A percentile compares a stretch with the other conserved stretches of the same genome.
phyloP scores from a whole-genome alignment of 2,797 vertebrate genomes.

The Sebastes taczanowskii region DNA sequence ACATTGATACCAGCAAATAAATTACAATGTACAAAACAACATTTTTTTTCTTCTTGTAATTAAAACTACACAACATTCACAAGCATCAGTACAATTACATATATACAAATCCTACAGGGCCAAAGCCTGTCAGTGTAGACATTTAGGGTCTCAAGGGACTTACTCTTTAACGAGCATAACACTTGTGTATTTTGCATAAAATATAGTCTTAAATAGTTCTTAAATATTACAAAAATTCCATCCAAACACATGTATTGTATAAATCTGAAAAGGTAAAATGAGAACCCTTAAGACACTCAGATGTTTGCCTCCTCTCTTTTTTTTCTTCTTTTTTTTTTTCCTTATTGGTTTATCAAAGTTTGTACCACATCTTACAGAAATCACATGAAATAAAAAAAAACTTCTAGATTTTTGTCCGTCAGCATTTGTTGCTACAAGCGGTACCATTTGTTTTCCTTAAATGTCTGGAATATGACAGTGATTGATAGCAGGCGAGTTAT shows the following conservation, averaged over 20 bases:
- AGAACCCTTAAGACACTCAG: conserved; percentile 69
- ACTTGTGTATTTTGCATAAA: conserved; percentile 85
- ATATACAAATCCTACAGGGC: conserved; percentile 89
- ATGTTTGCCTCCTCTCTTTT: conserved; percentile 34
- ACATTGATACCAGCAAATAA: conserved; percentile 93
- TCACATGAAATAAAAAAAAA: conserved; percentile 6
- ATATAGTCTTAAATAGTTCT: conserved; percentile 88
- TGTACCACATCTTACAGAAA: conserved; percentile 54
- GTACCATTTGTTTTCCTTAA: conserved; percentile 40
- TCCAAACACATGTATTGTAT: conserved; percentile 79
- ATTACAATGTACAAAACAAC: conserved; percentile 98
- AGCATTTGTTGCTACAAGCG: conserved; percentile 24
- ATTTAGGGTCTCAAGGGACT: conserved; percentile 92
- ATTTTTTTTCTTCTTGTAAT: conserved; percentile 80
- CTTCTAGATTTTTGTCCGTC: background rate
- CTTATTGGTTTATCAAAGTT: conserved; percentile 45
- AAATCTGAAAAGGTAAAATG: conserved; percentile 77
- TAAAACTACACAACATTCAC: conserved; percentile 94
- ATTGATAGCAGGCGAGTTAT: conserved; percentile 64
- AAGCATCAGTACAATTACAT: conserved; percentile 90
- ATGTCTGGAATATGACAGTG: conserved; percentile 58
- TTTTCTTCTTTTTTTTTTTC: conserved; percentile 11
- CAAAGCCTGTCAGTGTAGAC: conserved; percentile 84
- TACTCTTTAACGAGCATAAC: conserved; percentile 87
- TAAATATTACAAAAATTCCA: conserved; percentile 86